Conservation (phyloP, 2,113 vertebrate genomes). For the Epinephelus cyanopodus region DNA sequence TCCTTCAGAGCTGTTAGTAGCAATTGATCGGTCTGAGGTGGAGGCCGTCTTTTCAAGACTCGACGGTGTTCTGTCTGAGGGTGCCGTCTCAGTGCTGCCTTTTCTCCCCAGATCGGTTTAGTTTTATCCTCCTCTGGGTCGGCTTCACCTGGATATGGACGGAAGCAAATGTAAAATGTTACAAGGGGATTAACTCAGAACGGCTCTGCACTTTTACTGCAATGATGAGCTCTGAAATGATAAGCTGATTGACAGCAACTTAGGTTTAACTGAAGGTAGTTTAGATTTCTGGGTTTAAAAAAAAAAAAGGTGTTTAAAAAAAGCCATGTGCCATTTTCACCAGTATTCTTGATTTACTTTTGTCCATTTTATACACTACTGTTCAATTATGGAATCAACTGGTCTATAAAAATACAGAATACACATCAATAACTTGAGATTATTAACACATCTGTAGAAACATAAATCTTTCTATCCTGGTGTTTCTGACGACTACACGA, state of each 20-base stretch:
- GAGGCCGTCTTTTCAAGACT: conserved; percentile 59
- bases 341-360: not conserved
- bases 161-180: not conserved
- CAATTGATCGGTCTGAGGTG: conserved; percentile 58
- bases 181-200: not conserved
- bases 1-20: conserved; percentile 30
- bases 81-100: conserved; percentile 52
- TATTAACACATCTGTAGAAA: not conserved
- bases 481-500: not conserved
- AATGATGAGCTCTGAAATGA: not conserved
- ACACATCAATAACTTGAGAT: not conserved
- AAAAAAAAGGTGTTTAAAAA: too few relatives aligned
- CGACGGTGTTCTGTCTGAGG: conserved; percentile 38
- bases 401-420: not conserved
- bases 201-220: not conserved
- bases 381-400: not conserved
- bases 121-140: conserved; percentile 73
- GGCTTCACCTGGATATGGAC: conserved; percentile 67
- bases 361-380: not conserved
- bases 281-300: not conserved
- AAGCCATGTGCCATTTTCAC: too few relatives aligned
- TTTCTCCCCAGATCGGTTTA: conserved; percentile 78
- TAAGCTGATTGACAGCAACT: not conserved
- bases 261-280: not conserved
- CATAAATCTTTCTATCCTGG: too few relatives aligned